phyloP scores from a whole-genome alignment of 2,113 vertebrate species.

The Jacana jacana region DNA sequence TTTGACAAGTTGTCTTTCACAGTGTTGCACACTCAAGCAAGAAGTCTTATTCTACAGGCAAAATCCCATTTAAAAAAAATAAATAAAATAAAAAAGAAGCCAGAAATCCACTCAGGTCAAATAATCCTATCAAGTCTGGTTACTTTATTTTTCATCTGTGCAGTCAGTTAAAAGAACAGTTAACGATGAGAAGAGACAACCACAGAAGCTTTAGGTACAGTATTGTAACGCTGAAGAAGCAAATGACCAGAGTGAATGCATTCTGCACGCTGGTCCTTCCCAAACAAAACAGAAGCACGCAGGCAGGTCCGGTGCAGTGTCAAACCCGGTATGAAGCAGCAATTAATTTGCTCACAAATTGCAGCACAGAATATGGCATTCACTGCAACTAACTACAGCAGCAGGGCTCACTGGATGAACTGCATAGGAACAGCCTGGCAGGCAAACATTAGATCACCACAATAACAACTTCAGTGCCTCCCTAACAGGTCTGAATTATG shows the following conservation, averaged over 20 bases:
- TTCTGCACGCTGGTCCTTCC: slow-evolving; percentile 10
- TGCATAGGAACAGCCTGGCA: slow-evolving; percentile 18
- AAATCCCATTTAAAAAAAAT: not conserved
- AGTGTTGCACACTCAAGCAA: not conserved
- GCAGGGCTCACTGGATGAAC: slow-evolving; percentile 15
- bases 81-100: not conserved
- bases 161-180: slow-evolving; percentile 62
- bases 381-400: slow-evolving; percentile 24
- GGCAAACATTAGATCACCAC: not conserved
- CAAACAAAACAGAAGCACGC: not conserved
- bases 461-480: not conserved
- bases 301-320: slow-evolving; percentile 43
- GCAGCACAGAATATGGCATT: not conserved
- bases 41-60: not conserved
- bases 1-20: not conserved
- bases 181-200: slow-evolving; percentile 49
- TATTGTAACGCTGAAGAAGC: slow-evolving; percentile 40
- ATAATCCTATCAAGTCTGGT: slow-evolving; percentile 4
- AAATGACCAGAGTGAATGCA: not conserved
- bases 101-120: not conserved
- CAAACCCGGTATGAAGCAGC: slow-evolving; percentile 52
- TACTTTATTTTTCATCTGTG: slow-evolving; percentile 66
- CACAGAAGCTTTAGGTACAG: slow-evolving; percentile 63
- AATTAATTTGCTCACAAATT: slow-evolving; percentile 9
- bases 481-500: not conserved